These are phyloP conservation scores for Diglossa brunneiventris DNA, from an alignment of 2,113 vertebrate genomes.

Conservation along the genomic window DNA sequence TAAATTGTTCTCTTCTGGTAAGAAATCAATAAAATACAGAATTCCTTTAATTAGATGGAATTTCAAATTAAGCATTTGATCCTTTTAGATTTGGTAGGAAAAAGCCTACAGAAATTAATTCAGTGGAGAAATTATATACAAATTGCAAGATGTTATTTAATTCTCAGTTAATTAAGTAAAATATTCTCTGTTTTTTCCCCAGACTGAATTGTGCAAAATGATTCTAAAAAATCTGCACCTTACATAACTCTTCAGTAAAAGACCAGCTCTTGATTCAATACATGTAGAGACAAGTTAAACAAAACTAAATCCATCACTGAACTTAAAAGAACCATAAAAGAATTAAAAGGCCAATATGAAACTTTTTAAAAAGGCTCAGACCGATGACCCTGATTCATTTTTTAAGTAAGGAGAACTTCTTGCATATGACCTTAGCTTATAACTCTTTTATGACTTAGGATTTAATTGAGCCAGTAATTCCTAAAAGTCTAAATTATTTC, in stretches of 20 bases:
- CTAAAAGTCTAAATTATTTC: not conserved
- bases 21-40: constrained; percentile 52
- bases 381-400: not conserved
- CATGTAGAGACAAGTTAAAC: not conserved
- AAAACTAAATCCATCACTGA: not conserved
- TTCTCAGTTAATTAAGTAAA: constrained; percentile 41
- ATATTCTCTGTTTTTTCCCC: not conserved
- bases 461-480: constrained; percentile 8
- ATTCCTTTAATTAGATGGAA: constrained; percentile 46
- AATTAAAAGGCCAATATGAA: not conserved
- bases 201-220: not conserved
- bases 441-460: not conserved
- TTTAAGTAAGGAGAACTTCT: not conserved
- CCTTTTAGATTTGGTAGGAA: constrained; percentile 15
- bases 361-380: not conserved
- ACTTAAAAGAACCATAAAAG: not conserved
- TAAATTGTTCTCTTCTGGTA: constrained; percentile 30
- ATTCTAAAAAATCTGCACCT: not conserved
- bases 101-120: constrained; percentile 33
- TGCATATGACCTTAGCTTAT: not conserved
- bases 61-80: constrained; percentile 4
- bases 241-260: not conserved
- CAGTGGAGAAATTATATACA: constrained; percentile 17
- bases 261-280: not conserved
- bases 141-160: constrained; percentile 37